Conservation (phyloP, 2,888 invertebrate species). For the Ernsta delagoae region DNA sequence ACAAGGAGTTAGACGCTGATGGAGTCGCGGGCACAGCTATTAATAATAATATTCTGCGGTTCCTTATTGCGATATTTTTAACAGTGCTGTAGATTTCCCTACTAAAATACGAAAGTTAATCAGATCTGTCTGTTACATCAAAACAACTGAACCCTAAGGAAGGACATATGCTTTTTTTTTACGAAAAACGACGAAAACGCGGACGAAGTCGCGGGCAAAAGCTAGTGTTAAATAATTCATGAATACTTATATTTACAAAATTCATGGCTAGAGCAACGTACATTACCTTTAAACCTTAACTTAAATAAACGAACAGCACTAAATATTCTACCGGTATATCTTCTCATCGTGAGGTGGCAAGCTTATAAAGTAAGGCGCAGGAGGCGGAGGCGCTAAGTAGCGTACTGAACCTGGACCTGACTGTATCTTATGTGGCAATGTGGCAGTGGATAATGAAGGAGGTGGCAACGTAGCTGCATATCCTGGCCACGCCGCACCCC, state of each 20-base stretch:
- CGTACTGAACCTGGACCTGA: slow-evolving; percentile 81
- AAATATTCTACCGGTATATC: slow-evolving; percentile 83
- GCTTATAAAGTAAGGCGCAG: slow-evolving; percentile 87
- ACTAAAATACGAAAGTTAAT: too few species aligned
- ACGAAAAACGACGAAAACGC: too few species aligned
- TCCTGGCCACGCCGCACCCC: slow-evolving; percentile 82
- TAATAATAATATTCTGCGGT: too few species aligned
- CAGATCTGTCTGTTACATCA: too few species aligned
- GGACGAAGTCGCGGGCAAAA: too few species aligned
- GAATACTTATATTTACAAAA: slow-evolving; percentile 37
- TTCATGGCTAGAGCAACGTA: slow-evolving; percentile 33
- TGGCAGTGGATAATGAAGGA: slow-evolving; percentile 85
- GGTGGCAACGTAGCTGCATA: slow-evolving; percentile 86
- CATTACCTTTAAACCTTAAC: slow-evolving; percentile 40
- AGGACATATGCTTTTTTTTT: too few species aligned
- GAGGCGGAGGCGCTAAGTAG: slow-evolving; percentile 86
- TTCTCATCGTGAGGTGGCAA: slow-evolving; percentile 87
- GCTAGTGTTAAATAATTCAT: slow-evolving; percentile 31
- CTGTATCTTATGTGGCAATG: slow-evolving; percentile 87
- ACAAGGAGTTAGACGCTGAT: too few species aligned
- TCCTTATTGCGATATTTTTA: too few species aligned
- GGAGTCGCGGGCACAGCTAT: too few species aligned
- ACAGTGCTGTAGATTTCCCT: too few species aligned
- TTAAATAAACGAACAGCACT: slow-evolving; percentile 6
- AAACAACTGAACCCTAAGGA: too few species aligned